Evolutionary conservation across 1,140 invertebrate genomes (phyloP).

Genomic region (Prorops nasuta): DNA sequence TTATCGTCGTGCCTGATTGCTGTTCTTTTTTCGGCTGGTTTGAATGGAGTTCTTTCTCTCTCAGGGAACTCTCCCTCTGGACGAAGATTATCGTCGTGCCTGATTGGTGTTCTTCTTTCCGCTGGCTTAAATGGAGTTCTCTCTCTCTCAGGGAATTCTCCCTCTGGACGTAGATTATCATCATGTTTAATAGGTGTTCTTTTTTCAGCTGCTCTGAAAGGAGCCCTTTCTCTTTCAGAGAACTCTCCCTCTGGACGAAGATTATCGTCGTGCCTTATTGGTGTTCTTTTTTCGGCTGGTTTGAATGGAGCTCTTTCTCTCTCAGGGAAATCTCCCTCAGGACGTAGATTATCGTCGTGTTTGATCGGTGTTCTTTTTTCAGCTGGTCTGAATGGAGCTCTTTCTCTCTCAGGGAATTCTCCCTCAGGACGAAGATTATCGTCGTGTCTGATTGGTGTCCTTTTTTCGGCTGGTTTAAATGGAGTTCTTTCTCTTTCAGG

Average conservation of each 20-base stretch:
- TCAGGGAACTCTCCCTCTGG: slow-evolving; percentile 64
- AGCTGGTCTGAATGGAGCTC: slow-evolving; percentile 30
- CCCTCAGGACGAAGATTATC: slow-evolving; percentile 59
- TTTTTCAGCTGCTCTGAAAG: slow-evolving; percentile 55
- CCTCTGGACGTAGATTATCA: slow-evolving; percentile 62
- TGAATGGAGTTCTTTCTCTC: slow-evolving; percentile 51
- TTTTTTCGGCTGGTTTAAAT: slow-evolving; percentile 53
- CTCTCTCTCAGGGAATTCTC: slow-evolving; percentile 54
- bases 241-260: slow-evolving; percentile 62
- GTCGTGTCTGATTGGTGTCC: slow-evolving; percentile 49
- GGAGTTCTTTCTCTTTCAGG: slow-evolving; percentile 50
- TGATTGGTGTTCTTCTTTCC: slow-evolving; percentile 35
- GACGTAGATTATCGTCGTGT: slow-evolving; percentile 60
- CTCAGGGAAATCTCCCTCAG: slow-evolving; percentile 58
- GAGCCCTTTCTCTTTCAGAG: slow-evolving; percentile 53
- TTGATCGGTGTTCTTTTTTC: slow-evolving; percentile 54
- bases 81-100: slow-evolving; percentile 61
- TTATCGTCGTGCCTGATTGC: slow-evolving; percentile 62
- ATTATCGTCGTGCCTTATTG: slow-evolving; percentile 60
- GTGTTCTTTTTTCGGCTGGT: slow-evolving; percentile 49
- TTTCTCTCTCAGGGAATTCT: slow-evolving; percentile 33
- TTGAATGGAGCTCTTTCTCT: slow-evolving; percentile 24
- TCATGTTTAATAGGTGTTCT: slow-evolving; percentile 48
- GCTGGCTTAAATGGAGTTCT: slow-evolving; percentile 55
- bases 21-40: slow-evolving; percentile 57